These are phyloP conservation scores for Caenorhabditis doughertyi DNA, from an alignment of 2,888 invertebrate genomes.

Conservation along the genomic window DNA sequence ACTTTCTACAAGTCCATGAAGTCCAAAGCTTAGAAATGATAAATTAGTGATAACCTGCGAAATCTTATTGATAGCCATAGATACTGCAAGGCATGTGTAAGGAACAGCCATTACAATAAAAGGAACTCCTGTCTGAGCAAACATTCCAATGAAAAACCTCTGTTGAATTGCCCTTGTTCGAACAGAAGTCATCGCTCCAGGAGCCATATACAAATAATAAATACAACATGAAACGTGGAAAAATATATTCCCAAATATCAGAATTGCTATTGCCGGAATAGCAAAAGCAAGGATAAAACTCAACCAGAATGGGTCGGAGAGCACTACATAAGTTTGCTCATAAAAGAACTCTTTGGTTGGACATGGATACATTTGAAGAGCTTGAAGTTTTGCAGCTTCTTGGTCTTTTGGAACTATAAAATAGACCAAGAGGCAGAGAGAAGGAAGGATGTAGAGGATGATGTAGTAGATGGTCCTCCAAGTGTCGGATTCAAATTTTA, in stretches of 20 bases:
- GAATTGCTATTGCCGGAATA: neutral
- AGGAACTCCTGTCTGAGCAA: slow-evolving; percentile 1
- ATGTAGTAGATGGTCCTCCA: neutral
- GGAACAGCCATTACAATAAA: slow-evolving; percentile 12
- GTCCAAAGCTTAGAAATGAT: slow-evolving; percentile 9
- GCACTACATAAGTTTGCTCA: slow-evolving; percentile 7
- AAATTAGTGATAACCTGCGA: slow-evolving; percentile 20
- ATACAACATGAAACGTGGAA: slow-evolving; percentile 25
- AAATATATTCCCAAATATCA: neutral
- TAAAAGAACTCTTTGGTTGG: slow-evolving; percentile 27
- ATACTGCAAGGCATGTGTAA: neutral
- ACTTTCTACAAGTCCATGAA: slow-evolving; percentile 30
- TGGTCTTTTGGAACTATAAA: slow-evolving; percentile 15
- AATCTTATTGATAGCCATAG: neutral
- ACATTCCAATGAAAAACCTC: slow-evolving; percentile 21
- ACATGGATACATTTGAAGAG: slow-evolving; percentile 6
- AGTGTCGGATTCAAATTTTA: neutral
- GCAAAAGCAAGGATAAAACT: neutral
- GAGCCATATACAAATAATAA: slow-evolving; percentile 15
- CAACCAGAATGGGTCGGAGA: neutral
- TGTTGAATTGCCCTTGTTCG: neutral
- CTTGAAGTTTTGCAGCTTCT: slow-evolving; percentile 10
- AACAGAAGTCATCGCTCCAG: neutral
- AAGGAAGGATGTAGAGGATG: neutral
- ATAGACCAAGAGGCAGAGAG: neutral